Evolutionary conservation across 2,113 vertebrate species (phyloP).

Genomic region (Scartelaos histophorus): DNA sequence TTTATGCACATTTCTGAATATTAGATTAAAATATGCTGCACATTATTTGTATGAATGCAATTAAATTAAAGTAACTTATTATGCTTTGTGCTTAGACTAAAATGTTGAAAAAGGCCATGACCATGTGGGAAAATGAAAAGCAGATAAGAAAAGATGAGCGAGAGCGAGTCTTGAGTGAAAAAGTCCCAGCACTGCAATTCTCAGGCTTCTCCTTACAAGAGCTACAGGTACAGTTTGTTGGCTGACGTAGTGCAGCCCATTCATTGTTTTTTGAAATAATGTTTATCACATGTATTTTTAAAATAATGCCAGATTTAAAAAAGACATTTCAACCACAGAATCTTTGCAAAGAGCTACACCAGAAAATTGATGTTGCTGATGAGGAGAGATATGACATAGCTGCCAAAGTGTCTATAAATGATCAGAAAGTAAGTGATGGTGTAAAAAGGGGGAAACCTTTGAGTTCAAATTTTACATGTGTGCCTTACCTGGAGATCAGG

Average conservation of each 20-base stretch:
- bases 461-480: neutral
- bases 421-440: slow-evolving; percentile 60
- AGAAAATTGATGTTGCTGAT: slow-evolving; percentile 76
- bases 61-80: neutral
- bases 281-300: too few species aligned
- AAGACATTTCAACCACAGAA: slow-evolving; percentile 56
- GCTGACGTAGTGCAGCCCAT: too few species aligned
- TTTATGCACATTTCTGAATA: neutral
- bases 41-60: neutral
- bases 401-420: slow-evolving; percentile 73
- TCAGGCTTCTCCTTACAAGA: slow-evolving; percentile 74
- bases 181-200: slow-evolving; percentile 63
- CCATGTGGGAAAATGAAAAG: slow-evolving; percentile 70
- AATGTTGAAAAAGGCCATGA: slow-evolving; percentile 74
- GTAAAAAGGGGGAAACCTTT: neutral
- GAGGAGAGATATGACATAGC: slow-evolving; percentile 78
- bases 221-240: slow-evolving; percentile 64
- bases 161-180: slow-evolving; percentile 67
- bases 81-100: slow-evolving; percentile 66
- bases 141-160: slow-evolving; percentile 64
- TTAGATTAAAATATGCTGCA: neutral
- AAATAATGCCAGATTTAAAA: too few species aligned
- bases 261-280: too few species aligned
- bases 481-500: slow-evolving; percentile 46
- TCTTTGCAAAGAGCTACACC: slow-evolving; percentile 75